These are phyloP conservation scores for Holotrichia oblita DNA, from an alignment of 1,140 invertebrate species.

Conservation along the genomic window DNA sequence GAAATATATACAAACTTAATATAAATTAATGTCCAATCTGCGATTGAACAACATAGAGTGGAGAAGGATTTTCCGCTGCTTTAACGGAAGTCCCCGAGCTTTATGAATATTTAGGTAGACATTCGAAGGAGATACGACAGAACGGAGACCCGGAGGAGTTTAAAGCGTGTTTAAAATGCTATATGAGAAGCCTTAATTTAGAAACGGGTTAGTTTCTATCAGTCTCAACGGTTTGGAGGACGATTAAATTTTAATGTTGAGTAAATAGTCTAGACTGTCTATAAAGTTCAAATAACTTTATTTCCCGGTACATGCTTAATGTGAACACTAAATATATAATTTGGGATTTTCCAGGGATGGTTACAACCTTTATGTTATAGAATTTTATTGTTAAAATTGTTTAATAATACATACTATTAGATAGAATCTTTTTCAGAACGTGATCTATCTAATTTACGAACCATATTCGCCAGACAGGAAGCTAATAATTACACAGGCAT, in stretches of 20 bases:
- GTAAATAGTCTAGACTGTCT: conserved; percentile 13
- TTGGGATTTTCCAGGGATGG: too few relatives aligned
- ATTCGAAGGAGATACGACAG: not conserved
- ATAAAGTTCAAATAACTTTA: not conserved
- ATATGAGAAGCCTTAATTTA: not conserved
- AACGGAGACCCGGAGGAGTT: not conserved
- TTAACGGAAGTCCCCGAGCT: not conserved
- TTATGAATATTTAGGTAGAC: conserved; percentile 17
- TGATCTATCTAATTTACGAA: too few relatives aligned
- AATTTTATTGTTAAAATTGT: too few relatives aligned
- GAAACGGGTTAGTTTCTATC: not conserved
- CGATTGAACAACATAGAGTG: not conserved
- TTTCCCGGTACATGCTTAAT: not conserved
- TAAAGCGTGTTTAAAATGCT: conserved; percentile 1
- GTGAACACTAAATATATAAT: too few relatives aligned
- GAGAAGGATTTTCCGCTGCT: not conserved
- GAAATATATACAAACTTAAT: conserved; percentile 18
- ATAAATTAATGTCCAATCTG: conserved; percentile 14
- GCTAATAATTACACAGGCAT: too few relatives aligned
- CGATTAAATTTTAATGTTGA: conserved; percentile 2
- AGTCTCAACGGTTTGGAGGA: not conserved
- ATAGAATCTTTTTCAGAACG: too few relatives aligned
- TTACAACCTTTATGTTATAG: too few relatives aligned
- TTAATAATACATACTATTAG: too few relatives aligned
- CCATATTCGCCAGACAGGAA: too few relatives aligned